phyloP scores from a whole-genome alignment of 2,797 vertebrate species.

The Nothura maculosa region DNA sequence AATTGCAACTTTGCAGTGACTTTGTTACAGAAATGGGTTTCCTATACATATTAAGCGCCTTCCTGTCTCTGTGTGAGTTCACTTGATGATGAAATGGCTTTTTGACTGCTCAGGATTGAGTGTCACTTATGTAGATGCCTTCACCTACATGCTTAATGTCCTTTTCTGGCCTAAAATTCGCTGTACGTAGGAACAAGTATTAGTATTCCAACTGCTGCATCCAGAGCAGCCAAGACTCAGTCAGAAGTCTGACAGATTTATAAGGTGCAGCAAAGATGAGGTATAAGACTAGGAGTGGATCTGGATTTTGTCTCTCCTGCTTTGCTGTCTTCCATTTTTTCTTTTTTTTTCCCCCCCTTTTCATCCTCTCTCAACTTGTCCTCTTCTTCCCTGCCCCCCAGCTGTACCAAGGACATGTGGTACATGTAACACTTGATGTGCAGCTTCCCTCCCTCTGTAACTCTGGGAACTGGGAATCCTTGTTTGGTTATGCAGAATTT shows the following conservation, averaged over 20 bases:
- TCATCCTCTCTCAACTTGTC: not conserved
- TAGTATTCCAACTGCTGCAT: conserved; percentile 24
- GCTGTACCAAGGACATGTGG: not conserved
- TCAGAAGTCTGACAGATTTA: conserved; percentile 61
- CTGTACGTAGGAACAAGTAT: not conserved
- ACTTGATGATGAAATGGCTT: not conserved
- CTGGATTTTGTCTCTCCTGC: conserved; percentile 52
- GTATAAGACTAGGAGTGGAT: not conserved
- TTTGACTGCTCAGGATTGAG: conserved; percentile 11
- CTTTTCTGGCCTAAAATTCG: not conserved
- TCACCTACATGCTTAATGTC: not conserved
- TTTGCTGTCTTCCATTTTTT: conserved; percentile 8
- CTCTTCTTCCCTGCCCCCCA: conserved; percentile 41
- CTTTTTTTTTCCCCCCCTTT: not conserved
- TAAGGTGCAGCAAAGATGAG: not conserved
- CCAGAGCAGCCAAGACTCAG: not conserved
- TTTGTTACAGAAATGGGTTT: conserved; percentile 35
- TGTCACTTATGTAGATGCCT: not conserved
- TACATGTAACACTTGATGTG: conserved; percentile 10
- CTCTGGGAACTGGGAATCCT: not conserved
- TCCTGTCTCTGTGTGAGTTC: conserved; percentile 1
- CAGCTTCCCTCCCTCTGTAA: not conserved
- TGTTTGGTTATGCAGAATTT: not conserved
- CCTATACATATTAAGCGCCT: conserved; percentile 30
- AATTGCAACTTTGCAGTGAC: conserved; percentile 37